Evolutionary conservation across 2,797 vertebrate species (phyloP).

Genomic region (Rousettus madagascariensis): DNA sequence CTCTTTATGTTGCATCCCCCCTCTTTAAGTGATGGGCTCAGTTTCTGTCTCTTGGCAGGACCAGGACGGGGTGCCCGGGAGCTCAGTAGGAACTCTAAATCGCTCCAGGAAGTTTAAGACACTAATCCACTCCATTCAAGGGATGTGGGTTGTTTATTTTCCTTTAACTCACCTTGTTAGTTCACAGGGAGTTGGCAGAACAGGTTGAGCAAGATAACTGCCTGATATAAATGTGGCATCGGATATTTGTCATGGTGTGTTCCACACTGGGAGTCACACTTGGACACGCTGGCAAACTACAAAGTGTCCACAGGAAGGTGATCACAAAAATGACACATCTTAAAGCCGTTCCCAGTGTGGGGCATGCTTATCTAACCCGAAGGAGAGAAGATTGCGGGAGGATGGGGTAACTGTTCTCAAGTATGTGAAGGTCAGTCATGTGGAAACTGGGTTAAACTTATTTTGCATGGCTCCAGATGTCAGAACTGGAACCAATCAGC

Average conservation of each 20-base stretch:
- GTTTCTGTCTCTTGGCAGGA: background rate
- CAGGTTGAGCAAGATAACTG: conserved; percentile 44
- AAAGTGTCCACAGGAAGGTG: background rate
- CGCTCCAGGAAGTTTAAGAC: conserved; percentile 39
- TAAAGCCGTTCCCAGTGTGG: background rate
- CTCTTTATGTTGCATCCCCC: background rate
- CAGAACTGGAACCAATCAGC: conserved; percentile 14
- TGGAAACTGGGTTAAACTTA: conserved; percentile 1
- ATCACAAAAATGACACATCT: background rate
- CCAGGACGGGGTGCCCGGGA: background rate
- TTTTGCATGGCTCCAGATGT: conserved; percentile 46
- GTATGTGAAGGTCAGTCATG: background rate
- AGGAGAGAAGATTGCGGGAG: background rate
- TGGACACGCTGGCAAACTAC: background rate
- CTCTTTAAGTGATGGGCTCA: background rate
- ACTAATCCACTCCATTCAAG: background rate
- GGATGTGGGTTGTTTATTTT: conserved; percentile 15
- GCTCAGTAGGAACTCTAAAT: background rate
- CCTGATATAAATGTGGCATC: background rate
- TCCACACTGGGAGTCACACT: background rate
- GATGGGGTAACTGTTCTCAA: conserved; percentile 12
- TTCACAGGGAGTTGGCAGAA: conserved; percentile 45
- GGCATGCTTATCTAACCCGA: background rate
- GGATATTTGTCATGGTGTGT: background rate
- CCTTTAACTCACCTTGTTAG: conserved; percentile 29